Percentiles rank a stretch among this genome's conserved stretches.
phyloP scores from a whole-genome alignment of 2,797 vertebrate species.

The Sylvilagus floridanus region DNA sequence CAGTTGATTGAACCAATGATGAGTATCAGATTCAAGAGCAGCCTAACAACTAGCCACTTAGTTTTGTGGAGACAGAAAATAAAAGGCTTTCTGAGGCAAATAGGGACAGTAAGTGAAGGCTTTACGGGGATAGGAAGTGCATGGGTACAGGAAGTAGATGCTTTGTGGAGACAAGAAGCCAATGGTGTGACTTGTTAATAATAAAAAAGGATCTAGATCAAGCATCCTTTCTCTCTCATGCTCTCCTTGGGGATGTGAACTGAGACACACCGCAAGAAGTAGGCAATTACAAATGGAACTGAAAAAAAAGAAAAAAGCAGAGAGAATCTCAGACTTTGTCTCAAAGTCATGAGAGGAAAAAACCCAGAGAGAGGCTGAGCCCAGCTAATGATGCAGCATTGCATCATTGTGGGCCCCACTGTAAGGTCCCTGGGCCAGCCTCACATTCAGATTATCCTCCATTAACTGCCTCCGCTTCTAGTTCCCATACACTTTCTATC shows the following conservation, averaged over 20 bases:
- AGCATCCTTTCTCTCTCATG: background rate
- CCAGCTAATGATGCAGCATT: background rate
- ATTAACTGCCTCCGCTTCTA: background rate
- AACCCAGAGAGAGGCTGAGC: background rate
- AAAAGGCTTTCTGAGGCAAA: no score
- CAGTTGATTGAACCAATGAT: background rate
- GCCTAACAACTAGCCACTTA: background rate
- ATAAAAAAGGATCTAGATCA: background rate
- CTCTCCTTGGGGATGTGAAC: constrained; percentile 8
- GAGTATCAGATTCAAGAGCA: constrained; percentile 21
- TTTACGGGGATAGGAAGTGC: no score
- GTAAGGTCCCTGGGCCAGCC: background rate
- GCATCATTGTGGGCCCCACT: background rate
- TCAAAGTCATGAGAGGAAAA: background rate
- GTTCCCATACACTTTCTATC: background rate
- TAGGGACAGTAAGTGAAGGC: no score
- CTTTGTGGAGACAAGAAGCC: background rate
- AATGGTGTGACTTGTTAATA: background rate
- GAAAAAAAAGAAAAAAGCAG: constrained; percentile 53
- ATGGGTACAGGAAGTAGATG: no score
- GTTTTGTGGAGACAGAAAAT: no score
- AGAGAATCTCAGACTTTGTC: constrained; percentile 49
- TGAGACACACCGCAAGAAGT: constrained; percentile 7
- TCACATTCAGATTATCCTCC: background rate
- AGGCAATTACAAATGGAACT: background rate